phyloP scores from a whole-genome alignment of 2,797 vertebrate genomes.

The Nannoperca australis region DNA sequence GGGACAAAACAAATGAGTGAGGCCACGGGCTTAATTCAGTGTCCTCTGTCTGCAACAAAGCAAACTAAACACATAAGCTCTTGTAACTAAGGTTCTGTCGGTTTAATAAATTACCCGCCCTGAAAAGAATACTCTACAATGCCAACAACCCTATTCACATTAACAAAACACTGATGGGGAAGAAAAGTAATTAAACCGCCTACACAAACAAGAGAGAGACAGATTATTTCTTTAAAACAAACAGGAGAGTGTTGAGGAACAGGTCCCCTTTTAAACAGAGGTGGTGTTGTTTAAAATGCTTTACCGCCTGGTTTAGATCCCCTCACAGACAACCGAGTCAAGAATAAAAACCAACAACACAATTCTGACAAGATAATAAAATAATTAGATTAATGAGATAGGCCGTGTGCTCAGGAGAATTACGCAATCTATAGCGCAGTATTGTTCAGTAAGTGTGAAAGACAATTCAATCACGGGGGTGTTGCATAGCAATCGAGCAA shows the following conservation, averaged over 20 bases:
- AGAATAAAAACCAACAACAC: conserved; percentile 22
- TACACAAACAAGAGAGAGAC: conserved; percentile 60
- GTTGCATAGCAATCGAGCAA: conserved; percentile 42
- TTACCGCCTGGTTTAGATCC: conserved; percentile 3
- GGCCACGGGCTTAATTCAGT: conserved; percentile 45
- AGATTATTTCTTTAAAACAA: conserved; percentile 52
- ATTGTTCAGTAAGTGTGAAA: conserved; percentile 14
- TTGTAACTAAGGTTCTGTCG: conserved; percentile 47
- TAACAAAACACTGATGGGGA: conserved; percentile 43
- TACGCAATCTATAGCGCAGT: not conserved
- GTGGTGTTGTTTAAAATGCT: conserved; percentile 29
- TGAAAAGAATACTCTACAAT: conserved; percentile 62
- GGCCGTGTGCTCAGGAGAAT: not conserved
- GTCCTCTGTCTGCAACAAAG: conserved; percentile 50
- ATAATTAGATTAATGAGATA: conserved; percentile 21
- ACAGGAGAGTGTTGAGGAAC: conserved; percentile 10
- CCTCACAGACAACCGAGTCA: not conserved
- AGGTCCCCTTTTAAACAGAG: conserved; percentile 25
- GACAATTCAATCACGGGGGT: conserved; percentile 18
- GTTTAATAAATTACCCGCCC: conserved; percentile 66
- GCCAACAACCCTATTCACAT: conserved; percentile 37
- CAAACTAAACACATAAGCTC: conserved; percentile 64
- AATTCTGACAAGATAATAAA: conserved; percentile 32
- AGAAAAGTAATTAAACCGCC: conserved; percentile 69
- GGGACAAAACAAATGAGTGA: conserved; percentile 39